Evolutionary conservation across 2,888 invertebrate genomes (phyloP).

Genomic region (Mythimna pallens): DNA sequence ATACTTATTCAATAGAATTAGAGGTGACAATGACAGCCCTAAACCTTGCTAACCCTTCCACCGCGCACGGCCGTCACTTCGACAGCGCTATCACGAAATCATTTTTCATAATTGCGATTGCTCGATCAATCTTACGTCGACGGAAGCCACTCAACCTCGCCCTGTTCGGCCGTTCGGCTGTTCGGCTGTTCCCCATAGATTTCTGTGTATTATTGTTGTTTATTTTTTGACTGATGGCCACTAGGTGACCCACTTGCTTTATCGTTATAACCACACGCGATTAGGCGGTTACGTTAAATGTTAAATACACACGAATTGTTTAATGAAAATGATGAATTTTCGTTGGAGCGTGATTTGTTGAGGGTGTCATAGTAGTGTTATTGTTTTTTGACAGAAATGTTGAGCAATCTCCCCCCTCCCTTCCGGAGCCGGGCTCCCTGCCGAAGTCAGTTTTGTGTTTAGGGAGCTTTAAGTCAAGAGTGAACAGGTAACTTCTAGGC

Average conservation of each 20-base stretch:
- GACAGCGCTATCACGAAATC: conserved; percentile 76
- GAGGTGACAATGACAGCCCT: background rate
- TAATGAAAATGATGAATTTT: conserved; percentile 61
- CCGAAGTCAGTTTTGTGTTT: too few species aligned
- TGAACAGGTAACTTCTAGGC: too few species aligned
- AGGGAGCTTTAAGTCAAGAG: too few species aligned
- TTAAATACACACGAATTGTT: conserved; percentile 64
- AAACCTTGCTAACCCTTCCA: conserved; percentile 10
- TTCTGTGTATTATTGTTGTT: conserved; percentile 82
- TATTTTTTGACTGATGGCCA: conserved; percentile 84
- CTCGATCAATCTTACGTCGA: conserved; percentile 86
- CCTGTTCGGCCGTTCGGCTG: conserved; percentile 43
- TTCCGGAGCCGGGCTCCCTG: too few species aligned
- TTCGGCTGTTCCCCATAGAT: conserved; percentile 69
- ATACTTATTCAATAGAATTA: background rate
- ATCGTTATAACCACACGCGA: conserved; percentile 80
- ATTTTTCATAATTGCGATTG: conserved; percentile 88
- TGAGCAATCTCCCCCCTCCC: background rate
- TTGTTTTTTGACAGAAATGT: conserved; percentile 36
- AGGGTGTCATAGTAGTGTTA: conserved; percentile 38
- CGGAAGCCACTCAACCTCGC: conserved; percentile 87
- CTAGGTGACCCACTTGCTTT: conserved; percentile 79
- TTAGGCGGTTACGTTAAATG: conserved; percentile 63
- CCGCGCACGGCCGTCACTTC: conserved; percentile 61
- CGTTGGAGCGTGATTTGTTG: conserved; percentile 50